These are phyloP conservation scores for Ericerus pela DNA, from an alignment of 1,140 invertebrate genomes.

Conservation along the genomic window DNA sequence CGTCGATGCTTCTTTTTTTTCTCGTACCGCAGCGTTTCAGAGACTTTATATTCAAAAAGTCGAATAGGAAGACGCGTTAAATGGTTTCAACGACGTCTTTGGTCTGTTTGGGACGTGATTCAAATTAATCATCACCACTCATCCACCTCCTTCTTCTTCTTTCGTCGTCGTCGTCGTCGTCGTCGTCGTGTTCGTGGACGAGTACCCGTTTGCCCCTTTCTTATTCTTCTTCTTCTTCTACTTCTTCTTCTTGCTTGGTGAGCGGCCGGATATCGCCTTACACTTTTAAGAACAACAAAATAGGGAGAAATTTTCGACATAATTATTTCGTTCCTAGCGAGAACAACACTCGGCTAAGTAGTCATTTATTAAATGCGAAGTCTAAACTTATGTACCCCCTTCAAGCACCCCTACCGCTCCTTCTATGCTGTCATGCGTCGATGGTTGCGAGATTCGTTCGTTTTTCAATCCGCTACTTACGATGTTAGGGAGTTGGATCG, in stretches of 20 bases:
- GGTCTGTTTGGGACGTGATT: slow-evolving; percentile 10
- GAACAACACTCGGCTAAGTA: slow-evolving; percentile 10
- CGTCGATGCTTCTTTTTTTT: too few relatives aligned
- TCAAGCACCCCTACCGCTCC: neutral
- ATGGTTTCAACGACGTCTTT: neutral
- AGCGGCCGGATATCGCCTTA: too few relatives aligned
- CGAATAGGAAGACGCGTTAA: slow-evolving; percentile 8
- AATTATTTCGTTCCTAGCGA: slow-evolving; percentile 11
- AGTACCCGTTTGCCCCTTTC: too few relatives aligned
- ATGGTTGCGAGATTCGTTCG: too few relatives aligned
- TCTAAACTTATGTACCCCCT: slow-evolving; percentile 6
- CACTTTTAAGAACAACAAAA: too few relatives aligned
- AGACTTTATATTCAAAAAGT: slow-evolving; percentile 8
- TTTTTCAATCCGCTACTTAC: neutral
- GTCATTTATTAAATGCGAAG: slow-evolving; percentile 9
- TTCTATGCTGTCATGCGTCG: too few relatives aligned
- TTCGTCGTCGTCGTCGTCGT: too few relatives aligned
- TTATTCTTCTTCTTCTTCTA: too few relatives aligned
- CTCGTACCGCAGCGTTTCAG: too few relatives aligned
- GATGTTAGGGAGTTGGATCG: too few relatives aligned
- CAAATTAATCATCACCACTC: slow-evolving; percentile 5
- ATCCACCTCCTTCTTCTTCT: neutral
- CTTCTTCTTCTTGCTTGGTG: too few relatives aligned
- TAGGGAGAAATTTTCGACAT: slow-evolving; percentile 8
- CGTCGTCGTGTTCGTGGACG: too few relatives aligned